Base-by-base conservation (phyloP, 2,888 invertebrate species). In the Netelia virgata region DNA sequence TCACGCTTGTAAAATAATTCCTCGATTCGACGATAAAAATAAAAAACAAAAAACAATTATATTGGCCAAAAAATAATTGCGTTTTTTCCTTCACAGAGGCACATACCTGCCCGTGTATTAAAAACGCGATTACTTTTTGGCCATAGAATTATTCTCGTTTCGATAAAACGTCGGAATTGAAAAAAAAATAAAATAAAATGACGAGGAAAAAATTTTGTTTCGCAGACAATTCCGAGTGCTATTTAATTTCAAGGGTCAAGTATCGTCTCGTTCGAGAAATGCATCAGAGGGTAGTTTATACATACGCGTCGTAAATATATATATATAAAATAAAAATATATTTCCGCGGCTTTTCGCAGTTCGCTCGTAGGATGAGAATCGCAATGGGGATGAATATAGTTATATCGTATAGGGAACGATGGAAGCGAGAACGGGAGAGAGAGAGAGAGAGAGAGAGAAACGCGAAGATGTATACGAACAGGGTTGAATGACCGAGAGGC, bases 401-500 rank as follows among this genome's bases (percentile, higher is more conserved):
- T 72, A 64, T 55, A 57, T 18, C 53, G 6, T 36, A 36, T 5
- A 6, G 23, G 53, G 57, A 14, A 14, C n/a, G 20, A 10, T 1
- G 23, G n/a, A 18, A 55, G 23, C 11, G 18, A 74, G 18, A 41
- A 18, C n/a, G 47, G 43, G 50, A 78, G 55, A 63, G 53, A 72
- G 68, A 78, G 74, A 41, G 69, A 80, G 75, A 66, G 76, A 85
- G 84, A 83, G 76, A 76, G 85, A 83, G 86, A 50, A 28, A 69
- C 41, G 64, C 50, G 73, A 64, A 28, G 47, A 23, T 72, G 47
- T 68, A 28, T 82, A 74, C 64, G 79, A 78, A 69, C 73, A 87
- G 87, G 93, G 93, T 78, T 93, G 92, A 93, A 93, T 91, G 93
- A 93, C 93, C 91, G 91, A 87, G 79, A 84, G 92, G 92, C 92